Evolutionary conservation across 2,888 invertebrate genomes (phyloP).

Genomic region (Rapana venosa): DNA sequence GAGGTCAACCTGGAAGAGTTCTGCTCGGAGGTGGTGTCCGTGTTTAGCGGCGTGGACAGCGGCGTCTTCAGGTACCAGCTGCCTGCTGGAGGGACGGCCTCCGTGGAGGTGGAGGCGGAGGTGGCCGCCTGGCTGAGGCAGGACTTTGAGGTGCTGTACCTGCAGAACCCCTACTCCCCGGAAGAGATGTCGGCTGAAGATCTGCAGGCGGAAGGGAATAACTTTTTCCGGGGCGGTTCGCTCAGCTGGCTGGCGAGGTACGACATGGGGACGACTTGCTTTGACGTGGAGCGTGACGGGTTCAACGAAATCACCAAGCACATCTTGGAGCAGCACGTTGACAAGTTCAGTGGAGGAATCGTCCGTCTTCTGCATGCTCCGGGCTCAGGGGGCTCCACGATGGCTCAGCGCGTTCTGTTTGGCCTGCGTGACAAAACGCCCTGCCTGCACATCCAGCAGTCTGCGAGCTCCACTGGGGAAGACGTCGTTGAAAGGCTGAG

Average conservation of each 20-base stretch:
- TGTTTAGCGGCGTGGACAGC: neutral
- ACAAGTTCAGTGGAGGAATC: slow-evolving; percentile 47
- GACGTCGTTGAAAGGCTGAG: slow-evolving; percentile 49
- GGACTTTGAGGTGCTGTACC: slow-evolving; percentile 55
- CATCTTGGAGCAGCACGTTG: slow-evolving; percentile 42
- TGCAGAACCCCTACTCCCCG: slow-evolving; percentile 45
- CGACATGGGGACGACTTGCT: slow-evolving; percentile 49
- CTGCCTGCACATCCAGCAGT: slow-evolving; percentile 55
- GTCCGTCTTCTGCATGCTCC: slow-evolving; percentile 58
- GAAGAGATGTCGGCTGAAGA: slow-evolving; percentile 41
- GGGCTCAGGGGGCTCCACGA: slow-evolving; percentile 61
- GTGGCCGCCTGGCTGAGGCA: slow-evolving; percentile 54
- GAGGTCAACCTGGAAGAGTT: slow-evolving; percentile 30
- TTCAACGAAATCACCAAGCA: slow-evolving; percentile 39
- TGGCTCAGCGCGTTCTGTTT: slow-evolving; percentile 59
- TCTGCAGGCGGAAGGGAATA: slow-evolving; percentile 53
- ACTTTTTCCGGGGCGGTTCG: slow-evolving; percentile 59
- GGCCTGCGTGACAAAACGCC: slow-evolving; percentile 52
- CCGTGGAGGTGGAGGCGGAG: slow-evolving; percentile 39
- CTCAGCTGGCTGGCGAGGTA: slow-evolving; percentile 59
- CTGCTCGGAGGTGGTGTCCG: slow-evolving; percentile 40
- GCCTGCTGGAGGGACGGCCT: slow-evolving; percentile 40
- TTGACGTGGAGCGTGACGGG: slow-evolving; percentile 56
- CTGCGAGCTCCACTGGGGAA: slow-evolving; percentile 46
- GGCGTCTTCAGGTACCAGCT: slow-evolving; percentile 39